These are phyloP conservation scores for Astyanax mexicanus DNA, from an alignment of 2,797 vertebrate genomes.

Conservation along the genomic window DNA sequence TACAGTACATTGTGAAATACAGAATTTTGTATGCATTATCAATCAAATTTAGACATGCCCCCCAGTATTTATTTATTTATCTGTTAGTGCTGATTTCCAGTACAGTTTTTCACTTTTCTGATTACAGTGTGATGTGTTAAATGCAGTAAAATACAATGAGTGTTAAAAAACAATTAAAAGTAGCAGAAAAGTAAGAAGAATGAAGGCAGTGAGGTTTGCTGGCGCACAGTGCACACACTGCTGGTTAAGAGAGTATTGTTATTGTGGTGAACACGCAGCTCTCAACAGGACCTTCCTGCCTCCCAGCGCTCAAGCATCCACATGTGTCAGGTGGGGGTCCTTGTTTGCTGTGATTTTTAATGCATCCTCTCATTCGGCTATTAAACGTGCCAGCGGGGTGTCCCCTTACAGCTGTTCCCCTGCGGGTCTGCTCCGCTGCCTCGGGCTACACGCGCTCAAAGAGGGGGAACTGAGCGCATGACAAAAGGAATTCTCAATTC, in stretches of 20 bases:
- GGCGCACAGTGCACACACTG: conserved; percentile 19
- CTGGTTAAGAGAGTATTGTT: conserved; percentile 40
- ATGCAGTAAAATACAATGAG: neutral
- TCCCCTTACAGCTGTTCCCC: conserved; percentile 69
- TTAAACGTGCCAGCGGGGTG: conserved; percentile 74
- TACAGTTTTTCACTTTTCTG: no score
- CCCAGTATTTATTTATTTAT: no score
- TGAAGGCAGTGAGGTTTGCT: conserved; percentile 33
- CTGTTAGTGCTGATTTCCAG: no score
- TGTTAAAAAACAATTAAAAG: neutral
- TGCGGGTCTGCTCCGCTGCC: conserved; percentile 59
- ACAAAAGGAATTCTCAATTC: conserved; percentile 80
- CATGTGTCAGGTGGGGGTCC: conserved; percentile 61
- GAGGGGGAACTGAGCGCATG: conserved; percentile 74
- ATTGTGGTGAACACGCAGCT: conserved; percentile 15
- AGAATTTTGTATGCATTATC: no score
- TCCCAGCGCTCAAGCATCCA: conserved; percentile 48
- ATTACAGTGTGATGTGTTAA: no score
- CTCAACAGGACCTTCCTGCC: conserved; percentile 51
- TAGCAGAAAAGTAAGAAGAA: neutral
- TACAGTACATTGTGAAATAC: no score
- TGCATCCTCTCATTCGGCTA: conserved; percentile 75
- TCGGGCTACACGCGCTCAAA: conserved; percentile 68
- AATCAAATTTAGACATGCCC: no score
- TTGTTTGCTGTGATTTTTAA: conserved; percentile 77